phyloP scores from a whole-genome alignment of 2,113 vertebrate species.

The Anolis carolinensis region DNA sequence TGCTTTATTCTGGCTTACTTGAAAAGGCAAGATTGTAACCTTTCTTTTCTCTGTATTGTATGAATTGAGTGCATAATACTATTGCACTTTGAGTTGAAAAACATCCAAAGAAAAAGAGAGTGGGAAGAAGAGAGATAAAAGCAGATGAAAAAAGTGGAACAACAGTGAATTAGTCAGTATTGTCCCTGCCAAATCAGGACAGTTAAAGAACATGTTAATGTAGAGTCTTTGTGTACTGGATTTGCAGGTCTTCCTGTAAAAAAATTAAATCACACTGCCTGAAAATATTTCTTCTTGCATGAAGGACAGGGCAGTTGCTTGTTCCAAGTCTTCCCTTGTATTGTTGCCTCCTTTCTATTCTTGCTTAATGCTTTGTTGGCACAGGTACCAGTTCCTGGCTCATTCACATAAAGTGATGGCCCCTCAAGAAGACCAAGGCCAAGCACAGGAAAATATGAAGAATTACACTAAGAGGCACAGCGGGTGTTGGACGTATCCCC shows the following conservation, averaged over 20 bases:
- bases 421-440: background rate
- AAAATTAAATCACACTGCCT: background rate
- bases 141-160: too few species aligned
- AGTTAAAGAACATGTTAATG: too few species aligned
- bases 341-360: background rate
- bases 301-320: background rate
- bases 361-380: background rate
- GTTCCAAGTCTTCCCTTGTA: too few species aligned
- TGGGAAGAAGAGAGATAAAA: too few species aligned
- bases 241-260: background rate
- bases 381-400: background rate
- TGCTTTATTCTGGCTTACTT: too few species aligned
- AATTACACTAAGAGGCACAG: background rate
- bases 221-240: background rate
- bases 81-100: too few species aligned
- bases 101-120: too few species aligned
- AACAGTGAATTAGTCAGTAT: too few species aligned
- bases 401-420: background rate
- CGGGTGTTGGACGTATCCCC: background rate
- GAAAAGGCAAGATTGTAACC: too few species aligned
- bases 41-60: too few species aligned
- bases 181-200: too few species aligned
- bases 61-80: too few species aligned
- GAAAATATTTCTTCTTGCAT: background rate
- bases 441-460: background rate